Evolutionary conservation across 2,797 vertebrate species (phyloP), one percentile per base, ranked within the genome.

Genomic region (Eospalax fontanierii): DNA sequence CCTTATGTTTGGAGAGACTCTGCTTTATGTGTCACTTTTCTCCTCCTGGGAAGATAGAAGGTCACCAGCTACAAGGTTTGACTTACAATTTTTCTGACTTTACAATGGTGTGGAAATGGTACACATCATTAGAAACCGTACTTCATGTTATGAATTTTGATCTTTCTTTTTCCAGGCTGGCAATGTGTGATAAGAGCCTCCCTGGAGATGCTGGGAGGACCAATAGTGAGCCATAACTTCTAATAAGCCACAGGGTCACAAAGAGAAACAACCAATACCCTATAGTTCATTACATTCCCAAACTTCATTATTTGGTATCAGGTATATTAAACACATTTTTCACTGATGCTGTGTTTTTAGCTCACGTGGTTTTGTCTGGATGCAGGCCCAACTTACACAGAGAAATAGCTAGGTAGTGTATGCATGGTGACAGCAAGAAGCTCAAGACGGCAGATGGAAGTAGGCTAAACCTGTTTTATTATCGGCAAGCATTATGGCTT

Each of bases 361-460:
- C 18, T 81, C 9, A 40, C 26, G 14, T 61, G 38, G 30, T 61
- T 73, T 84, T 35, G 50, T 63, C 40, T 73, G 54, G 10, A 19
- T 30, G 10, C 2, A 82, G 78, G 38, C 46, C 1, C 30, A 16
- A 71, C 43, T 28, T 19, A 19, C 26, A 10, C 12, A 33, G 78
- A 73, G 54, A 19, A 79, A 35, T 6, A 65, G 5, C 10, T 28
- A 59, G 28, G 35, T 8, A n/a, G 28, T 7, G 6, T 30, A n/a
- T 24, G 26, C 24, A 5, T 75, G 65, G 8, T 89, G 71, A 83
- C 22, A 8, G 54, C 1, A 89, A 70, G 76, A 83, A 78, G 82
- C 22, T 87, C n/a, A 59, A 61, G 78, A 85, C 54, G 92, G 22
- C 35, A 88, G 63, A 43, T 73, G 18, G 78, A 89, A 85, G 28